Evolutionary conservation across 2,888 invertebrate genomes (phyloP).

Genomic region (Empis stercorea): DNA sequence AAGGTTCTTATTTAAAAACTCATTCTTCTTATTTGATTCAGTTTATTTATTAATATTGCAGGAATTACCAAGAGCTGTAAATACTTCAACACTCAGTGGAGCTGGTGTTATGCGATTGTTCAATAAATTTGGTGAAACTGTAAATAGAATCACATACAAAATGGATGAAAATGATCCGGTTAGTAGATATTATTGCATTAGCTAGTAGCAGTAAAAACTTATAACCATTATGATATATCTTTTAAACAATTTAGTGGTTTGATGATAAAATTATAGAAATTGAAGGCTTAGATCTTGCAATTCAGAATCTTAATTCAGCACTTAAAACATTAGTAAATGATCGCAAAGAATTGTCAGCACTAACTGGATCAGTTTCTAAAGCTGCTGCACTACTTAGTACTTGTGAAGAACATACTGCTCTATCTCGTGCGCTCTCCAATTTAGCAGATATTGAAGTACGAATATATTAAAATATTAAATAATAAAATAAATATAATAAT

Average conservation of each 20-base stretch:
- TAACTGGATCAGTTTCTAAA: conserved; percentile 75
- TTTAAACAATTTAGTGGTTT: conserved; percentile 68
- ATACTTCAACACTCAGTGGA: conserved; percentile 88
- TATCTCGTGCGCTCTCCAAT: conserved; percentile 80
- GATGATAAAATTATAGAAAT: conserved; percentile 89
- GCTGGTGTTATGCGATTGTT: conserved; percentile 91
- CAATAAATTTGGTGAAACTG: conserved; percentile 92
- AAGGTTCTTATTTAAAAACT: conserved; percentile 19
- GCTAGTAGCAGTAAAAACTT: too few relatives aligned
- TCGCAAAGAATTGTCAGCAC: conserved; percentile 66
- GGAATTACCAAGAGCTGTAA: conserved; percentile 89
- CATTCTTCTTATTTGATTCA: too few relatives aligned
- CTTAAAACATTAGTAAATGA: conserved; percentile 79
- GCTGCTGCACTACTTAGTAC: conserved; percentile 81
- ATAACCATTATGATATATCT: neutral
- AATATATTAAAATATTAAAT: neutral
- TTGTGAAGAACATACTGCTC: conserved; percentile 83
- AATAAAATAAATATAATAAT: neutral
- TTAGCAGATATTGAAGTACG: conserved; percentile 76
- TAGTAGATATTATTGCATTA: conserved; percentile 25
- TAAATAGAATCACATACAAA: conserved; percentile 95
- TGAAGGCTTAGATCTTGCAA: conserved; percentile 77
- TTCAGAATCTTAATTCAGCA: conserved; percentile 73
- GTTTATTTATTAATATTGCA: conserved; percentile 4
- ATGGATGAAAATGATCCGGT: conserved; percentile 99